Base-by-base conservation (phyloP, 2,797 vertebrate species). In the Danio kyathit region DNA sequence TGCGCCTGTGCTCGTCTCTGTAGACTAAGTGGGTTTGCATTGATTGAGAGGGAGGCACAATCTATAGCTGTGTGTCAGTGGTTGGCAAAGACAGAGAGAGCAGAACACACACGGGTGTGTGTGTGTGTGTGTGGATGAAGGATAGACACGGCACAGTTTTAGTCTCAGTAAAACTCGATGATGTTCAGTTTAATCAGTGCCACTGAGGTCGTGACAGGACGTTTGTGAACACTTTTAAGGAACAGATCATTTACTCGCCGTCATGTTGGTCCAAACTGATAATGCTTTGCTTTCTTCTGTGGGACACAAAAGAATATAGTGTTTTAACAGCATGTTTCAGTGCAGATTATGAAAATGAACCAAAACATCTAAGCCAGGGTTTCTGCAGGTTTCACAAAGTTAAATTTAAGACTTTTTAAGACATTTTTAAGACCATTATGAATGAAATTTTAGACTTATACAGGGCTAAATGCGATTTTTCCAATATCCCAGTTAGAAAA, bases 1-100 rank as follows among this genome's bases (percentile, higher is more conserved):
- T 73, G 73, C 29, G 76, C 16, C 44, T 69, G 78, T 87, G 21
- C 48, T 69, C 52, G 65, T 83, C 65, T 87, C 52, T 71, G 66
- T 83, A 81, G 83, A 69, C 69, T 82, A 85, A 87, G 86, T 83
- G 73, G 67, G 59, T 85, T 85, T 82, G 75, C 85, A 88, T 82
- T 88, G 85, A 89, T 82, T 60, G 59, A 82, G 57, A 77, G 54
- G 43, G 63, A 77, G 73, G 66, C 40, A 51, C 3, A 86, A 84
- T 87, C 76, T 82, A 86, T 81, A 78, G 16, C 71, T 7, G 76
- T 79, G 54, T 79, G 38, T 70, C 76, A 79, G 14, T 43, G 56
- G 6, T 43, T 63, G 66, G 76, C 56, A 79, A 70, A 69, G 76
- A 69, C 65, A 60, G 21, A 60, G 44, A 49, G 57, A 38, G 43